These are phyloP conservation scores for Prunella fulvescens DNA, from an alignment of 2,113 vertebrate species.

Conservation along the genomic window DNA sequence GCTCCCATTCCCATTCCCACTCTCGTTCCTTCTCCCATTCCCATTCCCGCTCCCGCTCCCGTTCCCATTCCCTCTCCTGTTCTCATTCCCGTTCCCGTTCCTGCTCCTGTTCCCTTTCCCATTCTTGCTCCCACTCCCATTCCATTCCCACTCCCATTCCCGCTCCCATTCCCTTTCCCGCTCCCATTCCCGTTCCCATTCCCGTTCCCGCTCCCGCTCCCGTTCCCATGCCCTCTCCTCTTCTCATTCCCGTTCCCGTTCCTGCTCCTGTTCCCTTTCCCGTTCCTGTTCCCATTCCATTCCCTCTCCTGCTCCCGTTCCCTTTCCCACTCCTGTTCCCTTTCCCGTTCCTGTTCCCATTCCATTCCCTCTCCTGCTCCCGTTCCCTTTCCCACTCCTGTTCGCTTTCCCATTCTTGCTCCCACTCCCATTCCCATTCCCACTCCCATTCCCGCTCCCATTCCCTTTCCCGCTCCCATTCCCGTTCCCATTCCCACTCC, in stretches of 20 bases:
- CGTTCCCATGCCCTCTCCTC: accelerated
- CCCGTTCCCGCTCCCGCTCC: accelerated
- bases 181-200: accelerated
- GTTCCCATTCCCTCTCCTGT: accelerated
- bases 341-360: accelerated
- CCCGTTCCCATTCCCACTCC: accelerated
- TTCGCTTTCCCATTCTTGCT: accelerated
- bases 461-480: accelerated
- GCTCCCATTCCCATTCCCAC: accelerated
- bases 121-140: no score
- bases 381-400: accelerated
- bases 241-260: accelerated
- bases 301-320: no score
- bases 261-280: accelerated
- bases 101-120: accelerated
- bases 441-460: accelerated
- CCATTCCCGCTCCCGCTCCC: accelerated
- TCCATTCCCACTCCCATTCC: accelerated
- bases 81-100: background rate
- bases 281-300: accelerated
- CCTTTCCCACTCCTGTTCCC: accelerated
- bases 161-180: accelerated
- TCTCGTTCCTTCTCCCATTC: background rate
- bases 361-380: accelerated
- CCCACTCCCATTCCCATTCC: accelerated